Conservation (phyloP, 2,888 invertebrate species). For the Cataglyphis rosenhaueri region DNA sequence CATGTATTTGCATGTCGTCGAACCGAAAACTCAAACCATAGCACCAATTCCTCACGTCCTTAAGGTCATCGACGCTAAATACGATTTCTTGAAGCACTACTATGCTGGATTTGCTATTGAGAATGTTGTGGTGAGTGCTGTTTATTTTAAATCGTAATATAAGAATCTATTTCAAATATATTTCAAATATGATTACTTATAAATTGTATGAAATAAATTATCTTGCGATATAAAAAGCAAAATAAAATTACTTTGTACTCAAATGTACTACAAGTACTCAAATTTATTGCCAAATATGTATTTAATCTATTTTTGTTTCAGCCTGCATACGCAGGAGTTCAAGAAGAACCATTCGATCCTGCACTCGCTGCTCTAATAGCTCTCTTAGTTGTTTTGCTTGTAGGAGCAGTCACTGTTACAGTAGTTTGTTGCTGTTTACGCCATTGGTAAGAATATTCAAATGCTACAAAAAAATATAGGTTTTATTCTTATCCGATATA, state of each 20-base stretch:
- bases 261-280: not conserved
- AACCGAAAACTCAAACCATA: conserved; percentile 90
- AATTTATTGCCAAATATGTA: not conserved
- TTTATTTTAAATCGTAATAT: not conserved
- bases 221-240: not conserved
- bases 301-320: conserved; percentile 65
- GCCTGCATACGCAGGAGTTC: conserved; percentile 89
- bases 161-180: not conserved
- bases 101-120: conserved; percentile 91
- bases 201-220: not conserved
- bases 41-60: conserved; percentile 92
- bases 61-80: conserved; percentile 93
- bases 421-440: conserved; percentile 95
- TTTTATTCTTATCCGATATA: not conserved
- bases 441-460: conserved; percentile 88
- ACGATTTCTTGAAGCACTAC: conserved; percentile 93
- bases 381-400: conserved; percentile 93
- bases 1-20: conserved; percentile 94
- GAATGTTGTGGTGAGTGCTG: conserved; percentile 88
- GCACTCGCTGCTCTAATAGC: conserved; percentile 95
- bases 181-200: not conserved
- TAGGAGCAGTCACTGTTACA: conserved; percentile 94
- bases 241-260: not conserved
- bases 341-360: conserved; percentile 93
- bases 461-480: not conserved